Percentiles rank a stretch among this genome's conserved stretches.
Conservation (phyloP, 1,140 invertebrate genomes). For the Drosophila rufa region DNA sequence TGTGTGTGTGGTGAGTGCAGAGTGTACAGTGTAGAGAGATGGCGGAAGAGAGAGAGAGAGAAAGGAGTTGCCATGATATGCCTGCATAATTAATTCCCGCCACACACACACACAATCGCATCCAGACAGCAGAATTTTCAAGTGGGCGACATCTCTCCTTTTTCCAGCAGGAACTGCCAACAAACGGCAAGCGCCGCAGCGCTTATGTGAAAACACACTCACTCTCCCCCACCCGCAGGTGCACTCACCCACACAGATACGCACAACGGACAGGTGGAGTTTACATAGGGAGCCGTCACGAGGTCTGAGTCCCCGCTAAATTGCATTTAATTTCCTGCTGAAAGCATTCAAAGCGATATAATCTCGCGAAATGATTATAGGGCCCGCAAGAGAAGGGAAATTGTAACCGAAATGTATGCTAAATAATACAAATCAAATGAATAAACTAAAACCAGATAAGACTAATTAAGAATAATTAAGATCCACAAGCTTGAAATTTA, state of each 20-base stretch:
- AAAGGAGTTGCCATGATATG: conserved; percentile 76
- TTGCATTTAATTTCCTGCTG: conserved; percentile 77
- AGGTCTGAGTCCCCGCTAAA: conserved; percentile 55
- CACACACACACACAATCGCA: conserved; percentile 11
- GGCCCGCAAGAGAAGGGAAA: background rate
- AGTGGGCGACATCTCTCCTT: conserved; percentile 43
- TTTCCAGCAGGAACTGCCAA: conserved; percentile 59
- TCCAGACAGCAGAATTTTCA: conserved; percentile 26
- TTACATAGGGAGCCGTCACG: conserved; percentile 49
- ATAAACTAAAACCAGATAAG: background rate
- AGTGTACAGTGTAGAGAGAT: background rate
- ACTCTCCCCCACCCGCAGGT: conserved; percentile 8
- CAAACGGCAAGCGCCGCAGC: conserved; percentile 72
- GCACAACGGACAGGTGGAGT: conserved; percentile 44
- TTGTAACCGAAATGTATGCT: conserved; percentile 5
- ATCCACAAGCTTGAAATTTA: background rate
- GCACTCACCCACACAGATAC: conserved; percentile 5
- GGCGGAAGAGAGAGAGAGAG: conserved; percentile 3
- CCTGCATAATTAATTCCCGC: conserved; percentile 79
- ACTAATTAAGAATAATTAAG: background rate
- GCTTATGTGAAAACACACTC: conserved; percentile 65
- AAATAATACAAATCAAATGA: background rate
- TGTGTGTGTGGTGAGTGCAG: conserved; percentile 1
- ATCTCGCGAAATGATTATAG: conserved; percentile 10
- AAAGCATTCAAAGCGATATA: conserved; percentile 40